Percentiles rank a stretch among this genome's conserved stretches.
phyloP scores from a whole-genome alignment of 2,888 invertebrate genomes.

The Watsonalla binaria region DNA sequence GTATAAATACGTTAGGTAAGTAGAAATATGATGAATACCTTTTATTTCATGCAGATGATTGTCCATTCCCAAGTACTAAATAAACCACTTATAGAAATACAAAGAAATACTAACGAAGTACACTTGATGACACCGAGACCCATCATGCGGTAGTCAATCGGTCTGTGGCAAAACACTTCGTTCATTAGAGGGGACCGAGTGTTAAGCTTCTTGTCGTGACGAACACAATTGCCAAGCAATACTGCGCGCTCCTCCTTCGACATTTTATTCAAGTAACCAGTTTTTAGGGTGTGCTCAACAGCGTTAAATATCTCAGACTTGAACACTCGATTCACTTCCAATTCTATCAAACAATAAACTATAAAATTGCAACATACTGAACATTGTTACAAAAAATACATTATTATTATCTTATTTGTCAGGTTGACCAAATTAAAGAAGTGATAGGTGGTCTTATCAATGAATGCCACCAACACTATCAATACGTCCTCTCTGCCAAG shows the following conservation, averaged over 20 bases:
- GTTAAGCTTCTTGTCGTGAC: constrained; percentile 75
- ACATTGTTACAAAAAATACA: too few relatives aligned
- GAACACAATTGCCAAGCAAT: constrained; percentile 72
- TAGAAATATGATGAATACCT: too few relatives aligned
- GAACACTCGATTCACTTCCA: constrained; percentile 80
- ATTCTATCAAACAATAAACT: constrained; percentile 52
- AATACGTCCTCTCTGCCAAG: not conserved
- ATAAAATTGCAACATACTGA: not conserved
- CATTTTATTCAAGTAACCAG: constrained; percentile 55
- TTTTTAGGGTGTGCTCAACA: constrained; percentile 65
- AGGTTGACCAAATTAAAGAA: too few relatives aligned
- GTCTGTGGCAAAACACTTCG: constrained; percentile 75
- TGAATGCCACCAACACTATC: not conserved
- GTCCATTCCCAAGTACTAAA: not conserved
- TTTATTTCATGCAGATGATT: too few relatives aligned
- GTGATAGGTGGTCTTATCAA: too few relatives aligned
- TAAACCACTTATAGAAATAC: not conserved
- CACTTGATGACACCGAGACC: constrained; percentile 71
- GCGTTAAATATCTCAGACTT: constrained; percentile 80
- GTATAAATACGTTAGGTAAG: too few relatives aligned
- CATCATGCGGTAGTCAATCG: constrained; percentile 80
- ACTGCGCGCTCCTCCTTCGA: constrained; percentile 72
- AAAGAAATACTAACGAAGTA: constrained; percentile 37
- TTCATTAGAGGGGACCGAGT: constrained; percentile 79
- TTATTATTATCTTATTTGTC: too few relatives aligned